Evolutionary conservation across 2,888 invertebrate species (phyloP), one percentile per base, ranked within the genome.

Genomic region (Rhodophaea formosa): DNA sequence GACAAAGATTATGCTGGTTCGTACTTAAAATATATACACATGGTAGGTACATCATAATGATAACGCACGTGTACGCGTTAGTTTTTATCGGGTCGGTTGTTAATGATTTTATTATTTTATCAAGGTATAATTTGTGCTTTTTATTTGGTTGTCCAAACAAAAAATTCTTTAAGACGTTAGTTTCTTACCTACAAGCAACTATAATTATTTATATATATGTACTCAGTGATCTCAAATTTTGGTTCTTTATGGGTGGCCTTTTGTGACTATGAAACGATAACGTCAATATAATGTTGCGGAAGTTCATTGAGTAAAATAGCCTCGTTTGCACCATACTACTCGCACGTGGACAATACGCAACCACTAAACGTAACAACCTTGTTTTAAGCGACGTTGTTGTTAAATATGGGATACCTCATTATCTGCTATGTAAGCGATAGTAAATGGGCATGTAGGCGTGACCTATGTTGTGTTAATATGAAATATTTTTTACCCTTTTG

Each of bases 341-440:
- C 35, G 39, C 35, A n/a, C 35, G 10, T 55, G 45, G 54, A 55
- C 54, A 55, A 55, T 45, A 30, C 17, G 54, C 44, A n/a, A 45
- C 17, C n/a, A 55, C 54, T 45, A 46, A 55, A 46, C 45, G 32
- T 30, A 55, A 54, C 44, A 54, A 55, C 54, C 54, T 55, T 55
- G 54, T 55, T 44, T 43, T 44, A 53, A 53, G 44, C 15, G 30
- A 53, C 53, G 14, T 49, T 53, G 45, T 46, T 46, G 42, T 17
- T 52, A 23, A 15, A n/a, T 44, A 30, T 14, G 51, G 51, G 51
- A 39, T 39, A 51, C 14, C 15, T 49, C 30, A 49, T 49, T 23
- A 23, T 23, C 23, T 23, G 5, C 23, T 23, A 35, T 35, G 10
- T n/a, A n/a, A 39, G 39, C n/a, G 1, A 49, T 15, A 23, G 49